Conservation (phyloP, 2,888 invertebrate genomes). For the Melanotus villosus region DNA sequence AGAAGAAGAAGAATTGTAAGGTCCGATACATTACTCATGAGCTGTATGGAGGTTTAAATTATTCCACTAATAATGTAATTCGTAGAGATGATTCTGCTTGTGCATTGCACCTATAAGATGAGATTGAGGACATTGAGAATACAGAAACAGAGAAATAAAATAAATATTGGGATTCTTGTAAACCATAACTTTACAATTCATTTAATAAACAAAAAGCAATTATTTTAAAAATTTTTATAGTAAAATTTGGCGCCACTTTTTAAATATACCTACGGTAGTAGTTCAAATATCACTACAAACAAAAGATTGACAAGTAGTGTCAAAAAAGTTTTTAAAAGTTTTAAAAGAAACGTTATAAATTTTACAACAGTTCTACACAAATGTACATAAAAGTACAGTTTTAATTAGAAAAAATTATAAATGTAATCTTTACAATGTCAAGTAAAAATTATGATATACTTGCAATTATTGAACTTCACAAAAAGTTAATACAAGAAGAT, state of each 20-base stretch:
- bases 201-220: no score
- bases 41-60: no score
- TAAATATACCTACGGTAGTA: not conserved
- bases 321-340: slow-evolving; percentile 1
- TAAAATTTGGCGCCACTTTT: not conserved
- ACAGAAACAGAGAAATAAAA: no score
- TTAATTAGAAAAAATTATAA: not conserved
- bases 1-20: no score
- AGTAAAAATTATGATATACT: slow-evolving; percentile 33
- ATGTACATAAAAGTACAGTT: not conserved
- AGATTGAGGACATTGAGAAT: no score
- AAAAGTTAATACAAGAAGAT: slow-evolving; percentile 54
- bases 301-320: not conserved
- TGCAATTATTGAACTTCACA: slow-evolving; percentile 57
- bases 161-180: no score
- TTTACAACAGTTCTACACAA: not conserved
- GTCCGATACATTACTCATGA: no score
- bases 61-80: no score
- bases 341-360: not conserved
- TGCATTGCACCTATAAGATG: no score
- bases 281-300: not conserved
- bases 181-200: no score
- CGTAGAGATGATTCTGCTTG: no score
- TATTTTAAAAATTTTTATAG: no score
- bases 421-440: not conserved